Conservation (phyloP, 2,797 vertebrate species). For the Liparis tanakae region DNA sequence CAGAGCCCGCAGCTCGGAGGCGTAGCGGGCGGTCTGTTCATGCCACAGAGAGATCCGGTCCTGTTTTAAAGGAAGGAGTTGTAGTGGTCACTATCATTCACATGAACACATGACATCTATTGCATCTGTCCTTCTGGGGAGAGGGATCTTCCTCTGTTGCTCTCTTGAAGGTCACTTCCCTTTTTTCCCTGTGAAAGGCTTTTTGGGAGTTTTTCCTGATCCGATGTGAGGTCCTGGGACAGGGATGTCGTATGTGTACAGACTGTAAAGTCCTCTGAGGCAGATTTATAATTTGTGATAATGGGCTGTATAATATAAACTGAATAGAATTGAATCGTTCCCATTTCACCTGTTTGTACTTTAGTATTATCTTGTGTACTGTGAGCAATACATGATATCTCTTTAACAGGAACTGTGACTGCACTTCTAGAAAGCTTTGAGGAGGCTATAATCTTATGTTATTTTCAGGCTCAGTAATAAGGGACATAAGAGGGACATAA, state of each 20-base stretch:
- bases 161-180: too few relatives aligned
- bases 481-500: slow-evolving; percentile 35
- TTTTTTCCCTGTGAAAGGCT: too few relatives aligned
- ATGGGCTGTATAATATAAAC: too few relatives aligned
- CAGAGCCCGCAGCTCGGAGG: slow-evolving; percentile 93
- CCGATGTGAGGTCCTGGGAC: too few relatives aligned
- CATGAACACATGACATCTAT: too few relatives aligned
- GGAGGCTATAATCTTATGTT: slow-evolving; percentile 54
- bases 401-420: slow-evolving; percentile 12
- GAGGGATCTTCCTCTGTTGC: too few relatives aligned
- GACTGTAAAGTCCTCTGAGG: too few relatives aligned
- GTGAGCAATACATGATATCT: slow-evolving; percentile 1
- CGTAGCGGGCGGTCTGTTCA: slow-evolving; percentile 93
- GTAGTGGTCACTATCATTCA: not conserved
- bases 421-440: slow-evolving; percentile 17
- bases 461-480: slow-evolving; percentile 32
- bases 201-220: too few relatives aligned
- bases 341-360: not conserved
- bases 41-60: slow-evolving; percentile 95
- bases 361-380: not conserved
- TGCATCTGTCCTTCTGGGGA: too few relatives aligned
- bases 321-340: not conserved
- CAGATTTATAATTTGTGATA: too few relatives aligned
- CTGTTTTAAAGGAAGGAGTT: slow-evolving; percentile 66
- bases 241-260: too few relatives aligned